Evolutionary conservation across 2,888 invertebrate genomes (phyloP), one percentile per base, ranked within the genome.

Genomic region (Eudemis profundana): DNA sequence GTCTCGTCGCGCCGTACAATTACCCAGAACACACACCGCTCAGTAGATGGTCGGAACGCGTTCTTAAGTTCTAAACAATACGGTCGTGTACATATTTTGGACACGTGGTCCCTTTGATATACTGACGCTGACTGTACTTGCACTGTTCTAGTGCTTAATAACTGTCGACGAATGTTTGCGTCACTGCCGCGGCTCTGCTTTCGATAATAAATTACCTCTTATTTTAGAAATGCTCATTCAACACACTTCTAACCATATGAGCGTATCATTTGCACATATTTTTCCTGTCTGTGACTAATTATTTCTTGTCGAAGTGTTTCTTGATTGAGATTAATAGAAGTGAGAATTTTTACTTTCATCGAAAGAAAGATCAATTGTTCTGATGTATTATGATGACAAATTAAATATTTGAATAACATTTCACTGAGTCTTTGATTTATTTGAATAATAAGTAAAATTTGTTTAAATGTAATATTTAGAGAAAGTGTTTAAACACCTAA

Each of bases 221-320:
- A 90, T 89, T 90, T 91, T 90, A 90, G 90, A 86, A 87, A 83
- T 85, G 78, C 86, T 86, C 89, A 89, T 89, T 87, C 89, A 89
- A 79, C 79, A 79, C 81, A 77, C 79, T 82, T 80, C 83, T 82
- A 81, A 79, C 78, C 79, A 77, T 80, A 79, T 78, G 76, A 78
- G 77, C 78, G 78, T 83, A 84, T 86, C 79, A 83, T 84, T 85
- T 82, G 83, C 82, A 81, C 80, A 79, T 81, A 84, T 85, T 84
- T 85, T 83, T 85, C 74, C 76, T 81, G 83, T 84, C 79, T 80
- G 78, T 83, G 86, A 89, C 78, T 77, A 77, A 79, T 80, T 79
- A 74, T 74, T 74, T 75, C 68, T 60, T 69, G 72, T 74, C 72
- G 70, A 70, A 69, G 61, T 70, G 64, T 69, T 69, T 69, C 68